A percentile compares a stretch with the other conserved stretches of the same genome.
Conservation (phyloP, 2,888 invertebrate genomes). For the Drosophila subquinaria region DNA sequence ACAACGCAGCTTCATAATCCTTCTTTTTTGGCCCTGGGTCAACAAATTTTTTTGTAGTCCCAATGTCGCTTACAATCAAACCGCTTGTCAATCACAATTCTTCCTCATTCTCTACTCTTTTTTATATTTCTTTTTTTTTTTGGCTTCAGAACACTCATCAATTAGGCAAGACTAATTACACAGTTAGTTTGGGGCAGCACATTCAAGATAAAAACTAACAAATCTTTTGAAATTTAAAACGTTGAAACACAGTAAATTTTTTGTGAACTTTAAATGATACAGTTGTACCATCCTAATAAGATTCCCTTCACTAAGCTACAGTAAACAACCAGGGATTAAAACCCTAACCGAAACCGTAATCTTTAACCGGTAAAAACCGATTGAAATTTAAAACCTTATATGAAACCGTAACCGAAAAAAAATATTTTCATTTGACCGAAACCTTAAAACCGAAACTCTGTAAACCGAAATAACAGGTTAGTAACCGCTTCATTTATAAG, state of each 20-base stretch:
- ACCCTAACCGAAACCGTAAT: too few relatives aligned
- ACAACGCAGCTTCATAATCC: conserved; percentile 8
- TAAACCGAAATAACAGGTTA: too few relatives aligned
- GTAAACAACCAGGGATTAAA: too few relatives aligned
- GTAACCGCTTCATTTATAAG: too few relatives aligned
- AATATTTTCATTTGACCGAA: too few relatives aligned
- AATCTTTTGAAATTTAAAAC: not conserved
- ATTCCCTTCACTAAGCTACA: too few relatives aligned
- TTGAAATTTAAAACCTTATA: too few relatives aligned
- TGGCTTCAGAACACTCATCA: conserved; percentile 50
- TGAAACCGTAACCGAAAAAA: too few relatives aligned
- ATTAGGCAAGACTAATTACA: conserved; percentile 67
- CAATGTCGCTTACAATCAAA: conserved; percentile 56
- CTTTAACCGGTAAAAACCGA: too few relatives aligned
- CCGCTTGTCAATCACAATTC: conserved; percentile 68
- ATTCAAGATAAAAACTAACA: not conserved
- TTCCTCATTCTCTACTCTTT: not conserved
- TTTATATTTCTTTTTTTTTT: not conserved
- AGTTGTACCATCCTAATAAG: too few relatives aligned
- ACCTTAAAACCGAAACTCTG: too few relatives aligned
- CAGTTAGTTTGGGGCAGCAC: conserved; percentile 23
- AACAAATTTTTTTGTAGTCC: conserved; percentile 20
- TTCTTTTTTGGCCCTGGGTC: conserved; percentile 45
- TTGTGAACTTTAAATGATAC: not conserved
- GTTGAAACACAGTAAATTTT: not conserved